Base-by-base conservation (phyloP, 2,888 invertebrate genomes). In the Agrochola circellaris region DNA sequence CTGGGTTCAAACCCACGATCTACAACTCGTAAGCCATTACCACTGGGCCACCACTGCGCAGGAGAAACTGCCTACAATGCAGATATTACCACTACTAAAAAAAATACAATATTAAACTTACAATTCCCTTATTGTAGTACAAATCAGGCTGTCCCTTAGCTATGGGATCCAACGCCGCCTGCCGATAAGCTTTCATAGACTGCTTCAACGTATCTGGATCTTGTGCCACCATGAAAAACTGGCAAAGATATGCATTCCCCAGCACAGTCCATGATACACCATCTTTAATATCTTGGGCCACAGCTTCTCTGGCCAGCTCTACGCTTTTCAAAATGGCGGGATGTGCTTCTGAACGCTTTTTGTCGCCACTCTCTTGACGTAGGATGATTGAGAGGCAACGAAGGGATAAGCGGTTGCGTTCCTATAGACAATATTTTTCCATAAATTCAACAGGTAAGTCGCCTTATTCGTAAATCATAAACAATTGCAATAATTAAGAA, bases 261-360 rank as follows among this genome's bases (percentile, higher is more conserved):
- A 99, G 95, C 73, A 98, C 97, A 72, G 97, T 97, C 99, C 99
- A 99, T 0, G 99, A 99, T 13, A 97, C 95, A 1, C 99, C 98
- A 95, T 99, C 99, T 71, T 94, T 96, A 15, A 98, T 97, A 91
- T 99, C 98, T 51, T 98, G 93, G 68, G 98, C 97, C 0, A 99
- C 98, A 0, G 99, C 98, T 90, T 98, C 98, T 92, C 98, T 98
- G 0, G 99, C 99, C 88, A 98, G 97, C 71, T 97, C 97, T 0
- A 99, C 97, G 81, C 98, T 98, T 87, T 97, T 97, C 75, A 98
- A 96, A 26, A 98, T 97, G 85, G 97, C 97, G 61, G 97, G 96
- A 26, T 97, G 93, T 67, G 97, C 96, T 80, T 98, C 97, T 17
- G 97, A 96, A 1, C 93, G 91, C 54, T 96, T 95, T 64, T 93